phyloP scores from a whole-genome alignment of 2,797 vertebrate genomes.

The Phalanger gymnotis region DNA sequence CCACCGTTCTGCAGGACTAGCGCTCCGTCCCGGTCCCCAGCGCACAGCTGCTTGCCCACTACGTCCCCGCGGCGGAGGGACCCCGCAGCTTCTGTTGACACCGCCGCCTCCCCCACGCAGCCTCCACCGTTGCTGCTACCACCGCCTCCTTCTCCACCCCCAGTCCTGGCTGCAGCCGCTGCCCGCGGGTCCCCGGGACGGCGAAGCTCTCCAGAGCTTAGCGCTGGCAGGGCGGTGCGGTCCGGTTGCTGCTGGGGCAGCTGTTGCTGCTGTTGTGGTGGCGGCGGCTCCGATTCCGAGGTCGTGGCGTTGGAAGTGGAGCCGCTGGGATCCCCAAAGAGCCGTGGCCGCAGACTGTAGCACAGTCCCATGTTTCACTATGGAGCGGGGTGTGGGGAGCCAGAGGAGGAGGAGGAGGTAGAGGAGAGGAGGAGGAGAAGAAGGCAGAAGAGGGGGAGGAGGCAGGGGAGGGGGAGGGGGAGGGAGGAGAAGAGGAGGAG shows the following conservation, averaged over 20 bases:
- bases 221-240: constrained; percentile 78
- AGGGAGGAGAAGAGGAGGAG: background rate
- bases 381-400: background rate
- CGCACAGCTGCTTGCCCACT: background rate
- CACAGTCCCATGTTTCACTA: constrained; percentile 93
- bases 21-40: constrained; percentile 62
- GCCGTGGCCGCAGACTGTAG: constrained; percentile 96
- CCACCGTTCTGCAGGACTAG: constrained; percentile 72
- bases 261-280: constrained; percentile 83
- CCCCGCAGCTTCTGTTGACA: background rate
- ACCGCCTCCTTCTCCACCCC: background rate
- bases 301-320: constrained; percentile 85
- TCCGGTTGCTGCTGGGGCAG: constrained; percentile 80
- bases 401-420: background rate
- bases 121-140: background rate
- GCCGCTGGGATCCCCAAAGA: constrained; percentile 93
- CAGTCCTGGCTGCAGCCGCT: background rate
- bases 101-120: background rate
- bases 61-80: background rate
- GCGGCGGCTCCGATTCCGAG: constrained; percentile 86
- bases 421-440: background rate
- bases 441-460: background rate
- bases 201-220: background rate
- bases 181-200: background rate
- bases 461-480: background rate